Evolutionary conservation across 2,113 vertebrate genomes (phyloP), one percentile per base, ranked within the genome.

Genomic region (Passer domesticus): DNA sequence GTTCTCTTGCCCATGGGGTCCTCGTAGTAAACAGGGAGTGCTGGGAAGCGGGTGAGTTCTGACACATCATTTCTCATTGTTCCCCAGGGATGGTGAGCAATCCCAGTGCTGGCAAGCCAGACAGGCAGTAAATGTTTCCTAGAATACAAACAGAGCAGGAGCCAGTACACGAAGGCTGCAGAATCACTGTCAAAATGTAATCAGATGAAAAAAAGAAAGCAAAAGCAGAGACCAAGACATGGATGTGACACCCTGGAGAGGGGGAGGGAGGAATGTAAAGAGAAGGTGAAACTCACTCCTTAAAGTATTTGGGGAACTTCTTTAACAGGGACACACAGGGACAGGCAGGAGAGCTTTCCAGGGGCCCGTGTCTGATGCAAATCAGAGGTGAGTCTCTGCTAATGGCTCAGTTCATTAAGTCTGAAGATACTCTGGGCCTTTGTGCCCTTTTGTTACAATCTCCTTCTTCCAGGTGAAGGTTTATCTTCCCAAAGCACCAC

Each of bases 41-140:
- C 92, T 92, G 86, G 90, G 86, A 95, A 93, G 88, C 2, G 43
- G 73, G 88, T 93, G 68, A 86, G 90, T 84, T 87, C 92, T 94
- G 95, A 96, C 95, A 96, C 83, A 77, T 94, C 85, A 85, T 96
- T 97, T 89, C 90, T 95, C 95, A 94, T 85, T 76, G 83, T 37
- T 95, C 93, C 94, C 90, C 39, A 59, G 93, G 93, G 96, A 92
- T 63, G 86, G 66, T 83, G 91, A 91, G 63, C 79, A 95, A 95
- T 82, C 74, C 88, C 68, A 46, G 41, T 28, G 52, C 95, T 95
- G 89, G 79, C 81, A 93, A 92, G 80, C 22, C 85, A 95, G 78
- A 75, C 60, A 87, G 76, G 69, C 94, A 93, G 94, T 69, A 91
- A 92, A 92, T 93, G 89, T 93, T 96, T 96, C 95, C 95, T 94